These are phyloP conservation scores for Amphiduros pacificus DNA, from an alignment of 2,888 invertebrate species.

Conservation along the genomic window DNA sequence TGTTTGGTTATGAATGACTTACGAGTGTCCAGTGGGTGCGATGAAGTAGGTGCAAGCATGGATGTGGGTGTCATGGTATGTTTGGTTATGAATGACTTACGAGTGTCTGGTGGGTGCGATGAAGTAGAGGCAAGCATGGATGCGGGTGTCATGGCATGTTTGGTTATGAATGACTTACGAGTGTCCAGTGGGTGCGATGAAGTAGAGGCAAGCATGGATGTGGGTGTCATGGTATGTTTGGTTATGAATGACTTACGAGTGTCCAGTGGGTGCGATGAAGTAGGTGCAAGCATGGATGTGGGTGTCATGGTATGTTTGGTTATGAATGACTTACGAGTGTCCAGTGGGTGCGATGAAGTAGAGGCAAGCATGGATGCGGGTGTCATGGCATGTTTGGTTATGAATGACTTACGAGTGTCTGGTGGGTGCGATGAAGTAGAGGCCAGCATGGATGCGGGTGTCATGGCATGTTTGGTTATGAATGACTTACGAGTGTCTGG, in stretches of 20 bases:
- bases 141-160: too few relatives aligned
- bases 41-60: too few relatives aligned
- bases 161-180: neutral
- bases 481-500: neutral
- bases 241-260: slow-evolving; percentile 68
- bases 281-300: slow-evolving; percentile 94
- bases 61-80: too few relatives aligned
- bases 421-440: neutral
- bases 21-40: too few relatives aligned
- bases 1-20: too few relatives aligned
- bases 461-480: neutral
- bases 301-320: too few relatives aligned
- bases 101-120: neutral
- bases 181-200: neutral
- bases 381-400: neutral
- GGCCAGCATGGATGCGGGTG: too few relatives aligned
- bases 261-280: slow-evolving; percentile 95
- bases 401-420: neutral
- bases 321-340: neutral
- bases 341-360: neutral
- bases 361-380: too few relatives aligned
- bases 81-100: too few relatives aligned
- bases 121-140: too few relatives aligned
- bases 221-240: neutral
- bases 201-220: too few relatives aligned